Evolutionary conservation across 2,888 invertebrate species (phyloP), one percentile per base, ranked within the genome.

Genomic region (Caradrina clavipalpis): DNA sequence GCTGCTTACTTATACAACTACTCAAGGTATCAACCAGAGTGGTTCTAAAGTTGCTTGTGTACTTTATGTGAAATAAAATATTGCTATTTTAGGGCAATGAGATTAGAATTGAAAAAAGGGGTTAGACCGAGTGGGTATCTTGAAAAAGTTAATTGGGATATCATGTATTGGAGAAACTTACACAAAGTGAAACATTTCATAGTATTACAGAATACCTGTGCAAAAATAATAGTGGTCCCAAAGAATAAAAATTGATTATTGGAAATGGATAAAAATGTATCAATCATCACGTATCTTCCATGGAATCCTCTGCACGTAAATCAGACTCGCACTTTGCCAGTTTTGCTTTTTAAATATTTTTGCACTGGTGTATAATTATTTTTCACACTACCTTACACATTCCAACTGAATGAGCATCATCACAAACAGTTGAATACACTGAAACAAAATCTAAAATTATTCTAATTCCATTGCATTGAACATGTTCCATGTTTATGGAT

Each of bases 381-480:
- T 39, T 42, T 39, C 49, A 67, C 47, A 67, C 47, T 53, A 42
- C 11, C 11, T 21, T 31, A 57, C 19, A 42, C 31, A 53, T 73
- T 60, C 51, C 49, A 56, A 22, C 57, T 55, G 51, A 45, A 50
- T 42, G 45, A 26, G 54, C 61, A 21, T 45, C 31, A 45, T 53
- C 59, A 65, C 56, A 50, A 47, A 53, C 45, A 61, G 56, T 31
- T 61, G 39, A 13, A 63, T 49, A 70, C 54, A 57, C 49, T 62
- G 15, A 61, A 69, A 56, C 22, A 50, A 69, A 70, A 70, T 70
- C 67, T 54, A 49, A 61, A 71, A 53, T 61, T 61, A 80, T 61
- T 76, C 69, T 76, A 69, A 61, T 55, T 57, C 64, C 68, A 65
- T 66, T 71, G 68, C 81, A 66, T 63, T 66, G 21, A 69, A 79